Evolutionary conservation across 2,113 vertebrate species (phyloP).

Genomic region (Salminus brasiliensis): DNA sequence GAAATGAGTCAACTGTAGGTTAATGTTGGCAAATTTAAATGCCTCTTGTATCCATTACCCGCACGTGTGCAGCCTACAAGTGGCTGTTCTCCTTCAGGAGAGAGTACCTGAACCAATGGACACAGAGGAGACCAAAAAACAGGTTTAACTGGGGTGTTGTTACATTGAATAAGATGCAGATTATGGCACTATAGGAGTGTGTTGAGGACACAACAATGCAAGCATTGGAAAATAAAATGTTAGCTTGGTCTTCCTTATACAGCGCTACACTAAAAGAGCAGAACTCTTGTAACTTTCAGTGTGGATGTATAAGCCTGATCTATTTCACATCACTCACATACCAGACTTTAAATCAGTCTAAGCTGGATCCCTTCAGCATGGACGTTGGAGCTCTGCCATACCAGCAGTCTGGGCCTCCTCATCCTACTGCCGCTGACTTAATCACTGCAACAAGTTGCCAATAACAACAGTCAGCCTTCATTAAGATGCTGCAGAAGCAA

Average conservation of each 20-base stretch:
- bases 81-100: background rate
- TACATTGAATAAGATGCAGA: no score
- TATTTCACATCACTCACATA: background rate
- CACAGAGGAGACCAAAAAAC: background rate
- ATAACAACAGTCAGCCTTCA: conserved; percentile 22
- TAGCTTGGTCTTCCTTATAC: background rate
- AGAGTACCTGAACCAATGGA: background rate
- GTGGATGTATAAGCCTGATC: background rate
- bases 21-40: background rate
- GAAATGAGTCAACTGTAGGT: no score
- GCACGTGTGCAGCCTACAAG: background rate
- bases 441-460: conserved; percentile 44
- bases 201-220: background rate
- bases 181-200: no score
- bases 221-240: background rate
- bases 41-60: background rate
- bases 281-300: background rate
- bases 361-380: conserved; percentile 31
- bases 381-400: conserved; percentile 26
- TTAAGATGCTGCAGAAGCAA: background rate
- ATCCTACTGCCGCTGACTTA: conserved; percentile 34
- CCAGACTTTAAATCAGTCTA: background rate
- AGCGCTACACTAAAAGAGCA: background rate
- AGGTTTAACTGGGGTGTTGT: background rate
- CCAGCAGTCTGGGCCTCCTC: conserved; percentile 18